Evolutionary conservation across 2,888 invertebrate species (phyloP).

Genomic region (Drosophila mulleri): DNA sequence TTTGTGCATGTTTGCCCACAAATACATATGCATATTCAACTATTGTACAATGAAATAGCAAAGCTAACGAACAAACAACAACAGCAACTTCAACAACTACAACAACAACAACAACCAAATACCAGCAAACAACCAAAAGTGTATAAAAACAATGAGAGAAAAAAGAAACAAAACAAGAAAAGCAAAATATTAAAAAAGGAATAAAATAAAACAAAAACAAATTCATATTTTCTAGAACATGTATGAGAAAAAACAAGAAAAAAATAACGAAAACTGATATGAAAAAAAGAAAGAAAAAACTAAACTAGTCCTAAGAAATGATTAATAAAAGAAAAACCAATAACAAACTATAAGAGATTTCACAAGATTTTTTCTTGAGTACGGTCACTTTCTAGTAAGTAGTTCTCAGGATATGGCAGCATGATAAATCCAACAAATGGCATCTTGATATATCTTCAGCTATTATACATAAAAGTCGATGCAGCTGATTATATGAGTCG

Average conservation of each 20-base stretch:
- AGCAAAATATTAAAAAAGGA: neutral
- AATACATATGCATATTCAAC: conserved; percentile 54
- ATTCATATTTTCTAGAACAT: conserved; percentile 40
- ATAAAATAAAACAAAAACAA: conserved; percentile 12
- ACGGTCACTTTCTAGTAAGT: neutral
- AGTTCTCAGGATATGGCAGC: no score
- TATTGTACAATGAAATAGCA: conserved; percentile 72
- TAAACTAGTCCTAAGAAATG: conserved; percentile 63
- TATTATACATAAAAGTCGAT: no score
- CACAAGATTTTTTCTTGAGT: neutral
- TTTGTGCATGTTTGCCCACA: conserved; percentile 17
- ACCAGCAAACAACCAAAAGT: conserved; percentile 16
- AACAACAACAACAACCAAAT: conserved; percentile 23
- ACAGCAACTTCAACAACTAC: conserved; percentile 28
- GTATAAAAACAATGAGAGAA: conserved; percentile 45
- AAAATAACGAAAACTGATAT: conserved; percentile 28
- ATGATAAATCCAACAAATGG: no score
- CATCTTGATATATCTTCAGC: no score
- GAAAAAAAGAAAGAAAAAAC: conserved; percentile 36
- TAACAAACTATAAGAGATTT: conserved; percentile 17
- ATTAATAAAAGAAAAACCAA: conserved; percentile 59
- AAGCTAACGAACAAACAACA: conserved; percentile 46
- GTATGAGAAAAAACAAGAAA: conserved; percentile 23
- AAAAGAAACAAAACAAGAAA: conserved; percentile 22
- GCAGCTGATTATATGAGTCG: neutral